Percentiles rank a stretch among this genome's conserved stretches.
Evolutionary conservation across 2,888 invertebrate genomes (phyloP).

Genomic region (Platerodrilus igneus): DNA sequence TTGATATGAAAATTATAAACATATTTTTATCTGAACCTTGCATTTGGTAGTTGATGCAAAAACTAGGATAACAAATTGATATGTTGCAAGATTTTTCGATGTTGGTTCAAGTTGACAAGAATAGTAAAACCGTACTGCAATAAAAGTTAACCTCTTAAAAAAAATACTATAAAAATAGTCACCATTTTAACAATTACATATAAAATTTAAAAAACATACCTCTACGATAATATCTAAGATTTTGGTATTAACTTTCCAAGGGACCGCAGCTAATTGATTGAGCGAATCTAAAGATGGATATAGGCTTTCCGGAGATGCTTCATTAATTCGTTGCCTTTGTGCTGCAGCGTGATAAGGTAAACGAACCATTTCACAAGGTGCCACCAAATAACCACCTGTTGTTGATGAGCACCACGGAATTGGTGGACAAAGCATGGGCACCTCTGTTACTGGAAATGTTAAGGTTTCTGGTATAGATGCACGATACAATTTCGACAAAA

Average conservation of each 20-base stretch:
- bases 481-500: constrained; percentile 63
- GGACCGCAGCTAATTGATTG: constrained; percentile 86
- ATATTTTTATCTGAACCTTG: too few species aligned
- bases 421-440: constrained; percentile 81
- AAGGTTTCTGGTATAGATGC: constrained; percentile 64
- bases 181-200: background rate
- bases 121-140: too few species aligned
- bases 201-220: constrained; percentile 32
- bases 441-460: constrained; percentile 64
- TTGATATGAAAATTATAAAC: too few species aligned
- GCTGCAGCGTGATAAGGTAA: constrained; percentile 58
- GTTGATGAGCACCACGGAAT: constrained; percentile 72
- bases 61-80: too few species aligned
- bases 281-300: constrained; percentile 86
- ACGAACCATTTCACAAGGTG: constrained; percentile 60
- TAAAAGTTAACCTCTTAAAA: background rate
- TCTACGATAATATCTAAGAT: constrained; percentile 51
- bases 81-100: too few species aligned
- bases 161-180: background rate
- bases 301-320: constrained; percentile 56
- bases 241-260: constrained; percentile 85
- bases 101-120: background rate
- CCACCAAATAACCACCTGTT: constrained; percentile 72
- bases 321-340: constrained; percentile 60
- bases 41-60: too few species aligned